Evolutionary conservation across 2,797 vertebrate species (phyloP).

Genomic region (Aulostomus chinensis): DNA sequence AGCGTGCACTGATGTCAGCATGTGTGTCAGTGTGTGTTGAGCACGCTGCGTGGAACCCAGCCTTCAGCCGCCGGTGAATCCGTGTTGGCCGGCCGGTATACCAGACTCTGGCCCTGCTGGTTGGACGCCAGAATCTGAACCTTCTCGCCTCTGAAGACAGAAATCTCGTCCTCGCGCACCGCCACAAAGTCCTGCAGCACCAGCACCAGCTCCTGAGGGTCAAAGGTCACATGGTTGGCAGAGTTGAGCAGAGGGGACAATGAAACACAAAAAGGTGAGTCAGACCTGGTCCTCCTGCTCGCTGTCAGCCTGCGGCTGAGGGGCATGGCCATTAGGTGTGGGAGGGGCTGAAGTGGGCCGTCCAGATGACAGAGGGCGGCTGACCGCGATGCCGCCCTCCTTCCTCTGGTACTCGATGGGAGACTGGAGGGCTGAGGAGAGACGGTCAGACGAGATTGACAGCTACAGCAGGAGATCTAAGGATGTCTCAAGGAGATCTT

Average conservation of each 20-base stretch:
- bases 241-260: background rate
- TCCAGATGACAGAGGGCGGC: conserved; percentile 84
- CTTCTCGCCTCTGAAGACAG: conserved; percentile 92
- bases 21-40: conserved; percentile 71
- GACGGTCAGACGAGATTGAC: no score
- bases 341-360: conserved; percentile 87
- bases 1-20: conserved; percentile 3
- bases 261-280: background rate
- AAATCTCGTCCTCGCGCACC: conserved; percentile 97
- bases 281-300: conserved; percentile 87
- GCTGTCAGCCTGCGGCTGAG: conserved; percentile 76
- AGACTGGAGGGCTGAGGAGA: conserved; percentile 89
- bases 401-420: conserved; percentile 97
- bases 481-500: no score
- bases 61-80: conserved; percentile 94
- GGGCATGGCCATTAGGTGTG: conserved; percentile 90
- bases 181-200: conserved; percentile 95
- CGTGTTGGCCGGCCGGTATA: conserved; percentile 92
- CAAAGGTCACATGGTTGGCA: conserved; percentile 24
- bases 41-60: conserved; percentile 93
- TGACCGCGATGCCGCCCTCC: conserved; percentile 83
- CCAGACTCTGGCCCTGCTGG: conserved; percentile 98
- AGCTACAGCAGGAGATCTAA: no score
- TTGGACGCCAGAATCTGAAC: conserved; percentile 96
- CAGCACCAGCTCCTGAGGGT: conserved; percentile 79